Evolutionary conservation across 2,113 vertebrate genomes (phyloP).

Genomic region (Antechinus flavipes): DNA sequence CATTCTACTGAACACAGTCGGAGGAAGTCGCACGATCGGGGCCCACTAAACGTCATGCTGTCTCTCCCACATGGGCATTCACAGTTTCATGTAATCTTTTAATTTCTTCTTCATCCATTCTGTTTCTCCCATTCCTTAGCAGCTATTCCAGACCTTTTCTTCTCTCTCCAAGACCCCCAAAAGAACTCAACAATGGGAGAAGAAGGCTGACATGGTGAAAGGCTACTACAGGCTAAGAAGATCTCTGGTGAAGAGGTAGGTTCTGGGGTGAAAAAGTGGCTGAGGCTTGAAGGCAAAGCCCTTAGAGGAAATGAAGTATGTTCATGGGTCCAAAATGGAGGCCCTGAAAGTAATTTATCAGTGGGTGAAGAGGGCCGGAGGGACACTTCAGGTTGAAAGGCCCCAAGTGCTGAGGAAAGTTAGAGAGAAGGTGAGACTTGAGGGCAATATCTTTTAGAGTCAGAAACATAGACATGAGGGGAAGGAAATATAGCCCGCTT

Average conservation of each 20-base stretch:
- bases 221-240: background rate
- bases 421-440: background rate
- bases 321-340: background rate
- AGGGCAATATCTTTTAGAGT: background rate
- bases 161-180: background rate
- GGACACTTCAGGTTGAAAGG: background rate
- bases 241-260: no score
- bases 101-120: background rate
- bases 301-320: background rate
- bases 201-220: background rate
- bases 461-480: background rate
- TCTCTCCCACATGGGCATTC: background rate
- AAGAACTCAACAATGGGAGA: background rate
- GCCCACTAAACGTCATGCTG: background rate
- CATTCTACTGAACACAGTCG: background rate
- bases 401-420: background rate
- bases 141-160: background rate
- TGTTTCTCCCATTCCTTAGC: no score
- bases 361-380: background rate
- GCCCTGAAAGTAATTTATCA: background rate
- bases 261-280: background rate
- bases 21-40: background rate
- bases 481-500: background rate
- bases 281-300: background rate
- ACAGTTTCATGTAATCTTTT: background rate